These are phyloP conservation scores for Onthophagus taurus DNA, from an alignment of 1,140 invertebrate species.

Conservation along the genomic window DNA sequence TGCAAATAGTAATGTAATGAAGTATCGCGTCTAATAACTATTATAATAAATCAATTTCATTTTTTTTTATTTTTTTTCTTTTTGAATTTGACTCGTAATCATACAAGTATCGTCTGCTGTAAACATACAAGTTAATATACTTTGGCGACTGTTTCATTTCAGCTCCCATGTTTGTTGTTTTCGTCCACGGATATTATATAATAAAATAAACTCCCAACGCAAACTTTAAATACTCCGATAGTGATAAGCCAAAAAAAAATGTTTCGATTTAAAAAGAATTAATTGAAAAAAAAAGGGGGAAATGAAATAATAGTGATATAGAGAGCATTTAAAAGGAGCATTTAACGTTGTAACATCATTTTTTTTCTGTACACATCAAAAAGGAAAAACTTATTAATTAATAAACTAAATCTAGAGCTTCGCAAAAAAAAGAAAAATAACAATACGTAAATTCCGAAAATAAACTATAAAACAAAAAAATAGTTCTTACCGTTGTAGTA, in stretches of 20 bases:
- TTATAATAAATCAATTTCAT: constrained; percentile 16
- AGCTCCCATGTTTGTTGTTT: no score
- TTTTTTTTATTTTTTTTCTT: constrained; percentile 16
- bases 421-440: constrained; percentile 10
- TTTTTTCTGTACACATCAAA: constrained; percentile 19
- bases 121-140: constrained; percentile 30
- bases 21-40: constrained; percentile 15
- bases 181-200: constrained; percentile 17
- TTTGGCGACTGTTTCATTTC: constrained; percentile 23
- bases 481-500: constrained; percentile 1
- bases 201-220: constrained; percentile 19
- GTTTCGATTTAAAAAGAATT: constrained; percentile 8
- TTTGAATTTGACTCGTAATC: constrained; percentile 22
- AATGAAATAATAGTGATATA: constrained; percentile 6
- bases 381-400: constrained; percentile 10
- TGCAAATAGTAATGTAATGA: constrained; percentile 17
- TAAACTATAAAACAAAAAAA: constrained; percentile 10
- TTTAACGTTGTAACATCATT: no score
- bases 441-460: constrained; percentile 11
- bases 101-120: no score
- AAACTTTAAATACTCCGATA: constrained; percentile 23
- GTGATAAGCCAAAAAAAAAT: constrained; percentile 11
- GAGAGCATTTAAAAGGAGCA: constrained; percentile 13
- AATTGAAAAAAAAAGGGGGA: constrained; percentile 10
- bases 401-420: constrained; percentile 13